phyloP scores from a whole-genome alignment of 2,888 invertebrate species.

The Chloroclystis v-ata region DNA sequence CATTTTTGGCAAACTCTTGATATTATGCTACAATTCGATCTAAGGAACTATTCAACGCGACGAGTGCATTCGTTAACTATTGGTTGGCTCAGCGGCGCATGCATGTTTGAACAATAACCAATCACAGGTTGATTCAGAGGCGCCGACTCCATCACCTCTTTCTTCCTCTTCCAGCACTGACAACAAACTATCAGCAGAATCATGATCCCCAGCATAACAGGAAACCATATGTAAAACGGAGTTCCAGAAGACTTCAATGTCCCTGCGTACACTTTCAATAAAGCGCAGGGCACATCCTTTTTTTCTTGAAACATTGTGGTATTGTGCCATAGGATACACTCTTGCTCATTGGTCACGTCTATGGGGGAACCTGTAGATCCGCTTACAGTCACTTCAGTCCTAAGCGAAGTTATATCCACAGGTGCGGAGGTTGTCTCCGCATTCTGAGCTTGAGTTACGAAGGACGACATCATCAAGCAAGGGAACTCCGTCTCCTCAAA shows the following conservation, averaged over 20 bases:
- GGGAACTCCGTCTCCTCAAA: slow-evolving; percentile 60
- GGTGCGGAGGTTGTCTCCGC: slow-evolving; percentile 32
- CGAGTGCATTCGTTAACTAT: slow-evolving; percentile 25
- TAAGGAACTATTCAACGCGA: slow-evolving; percentile 17
- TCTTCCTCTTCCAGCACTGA: slow-evolving; percentile 49
- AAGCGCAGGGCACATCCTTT: slow-evolving; percentile 52
- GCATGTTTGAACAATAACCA: slow-evolving; percentile 48
- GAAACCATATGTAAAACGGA: slow-evolving; percentile 65
- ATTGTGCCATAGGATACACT: slow-evolving; percentile 66
- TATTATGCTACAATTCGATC: neutral
- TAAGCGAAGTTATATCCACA: slow-evolving; percentile 57
- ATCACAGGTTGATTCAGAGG: slow-evolving; percentile 47
- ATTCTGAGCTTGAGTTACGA: slow-evolving; percentile 43
- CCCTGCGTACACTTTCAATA: slow-evolving; percentile 58
- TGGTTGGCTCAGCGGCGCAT: slow-evolving; percentile 43
- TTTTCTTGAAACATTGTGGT: slow-evolving; percentile 45
- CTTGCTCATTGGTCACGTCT: slow-evolving; percentile 49
- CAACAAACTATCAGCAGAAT: slow-evolving; percentile 49
- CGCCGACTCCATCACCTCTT: slow-evolving; percentile 42
- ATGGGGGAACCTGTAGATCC: slow-evolving; percentile 39
- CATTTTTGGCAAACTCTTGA: slow-evolving; percentile 2
- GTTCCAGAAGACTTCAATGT: slow-evolving; percentile 57
- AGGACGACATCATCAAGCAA: slow-evolving; percentile 66
- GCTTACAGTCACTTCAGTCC: slow-evolving; percentile 30
- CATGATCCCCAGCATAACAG: slow-evolving; percentile 47